Evolutionary conservation across 2,888 invertebrate genomes (phyloP), one percentile per base, ranked within the genome.

Genomic region (Philaethria dido): DNA sequence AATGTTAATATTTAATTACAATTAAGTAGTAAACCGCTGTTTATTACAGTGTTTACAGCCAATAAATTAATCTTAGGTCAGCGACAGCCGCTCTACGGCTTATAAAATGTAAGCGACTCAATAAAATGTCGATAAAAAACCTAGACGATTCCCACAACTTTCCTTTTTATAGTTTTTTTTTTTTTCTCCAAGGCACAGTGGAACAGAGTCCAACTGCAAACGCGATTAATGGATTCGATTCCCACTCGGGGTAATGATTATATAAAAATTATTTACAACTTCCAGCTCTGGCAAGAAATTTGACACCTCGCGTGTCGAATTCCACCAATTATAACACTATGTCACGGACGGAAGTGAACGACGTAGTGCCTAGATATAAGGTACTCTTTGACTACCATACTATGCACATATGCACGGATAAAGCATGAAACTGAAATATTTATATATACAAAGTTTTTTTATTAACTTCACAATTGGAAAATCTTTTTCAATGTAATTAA

Each of bases 31-130:
- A 39, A 57, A 57, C 57, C 20, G n/a, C 9, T 20, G 8, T 57
- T 45, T 44, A 60, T 16, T 14, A 45, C 45, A 16, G 16, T 33
- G 44, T 45, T 60, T 33, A 60, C 44, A 13, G 44, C 44, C 60
- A 60, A 60, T 60, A 60, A 60, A 60, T 60, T 45, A 45, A 44
- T 60, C 25, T 45, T 45, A 11, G 60, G 60, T 60, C 45, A 60
- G 25, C 29, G 18, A 25, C 25, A 45, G 60, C 16, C 29, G 14
- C 33, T 29, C 18, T 22, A 29, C 11, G 16, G 60, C 45, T 45
- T 60, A 29, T 60, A 60, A 60, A 60, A 60, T 45, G 29, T 60
- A 29, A 60, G 16, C 14, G 25, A 29, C 11, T 60, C 39, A 22
- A 57, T 57, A 22, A 57, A 57, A 57, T 42, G 4, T 42, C 57